phyloP scores from a whole-genome alignment of 2,113 vertebrate species.

The Cettia cetti region DNA sequence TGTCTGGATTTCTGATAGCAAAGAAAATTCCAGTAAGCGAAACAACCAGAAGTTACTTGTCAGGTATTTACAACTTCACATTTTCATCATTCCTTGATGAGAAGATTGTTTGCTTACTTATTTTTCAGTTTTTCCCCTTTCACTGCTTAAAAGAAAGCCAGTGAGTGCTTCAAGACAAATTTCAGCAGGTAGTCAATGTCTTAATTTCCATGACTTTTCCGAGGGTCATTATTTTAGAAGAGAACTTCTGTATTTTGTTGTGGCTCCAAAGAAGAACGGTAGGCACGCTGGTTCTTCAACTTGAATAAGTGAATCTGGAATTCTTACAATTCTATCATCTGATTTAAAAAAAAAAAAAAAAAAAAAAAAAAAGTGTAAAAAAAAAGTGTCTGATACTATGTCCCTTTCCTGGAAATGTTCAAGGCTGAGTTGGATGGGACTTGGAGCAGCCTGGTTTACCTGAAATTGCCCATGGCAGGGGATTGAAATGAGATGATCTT shows the following conservation, averaged over 20 bases:
- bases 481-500: fast-evolving
- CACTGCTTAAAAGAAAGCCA: neutral
- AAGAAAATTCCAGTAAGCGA: neutral
- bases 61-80: conserved; percentile 47
- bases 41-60: neutral
- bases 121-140: neutral
- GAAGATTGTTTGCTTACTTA: neutral
- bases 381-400: fast-evolving
- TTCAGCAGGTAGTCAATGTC: neutral
- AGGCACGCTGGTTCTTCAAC: neutral
- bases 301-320: neutral
- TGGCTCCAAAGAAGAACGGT: neutral
- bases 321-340: neutral
- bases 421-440: neutral
- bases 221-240: neutral
- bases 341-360: neutral
- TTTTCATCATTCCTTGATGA: conserved; percentile 42
- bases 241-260: neutral
- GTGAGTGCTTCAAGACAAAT: neutral
- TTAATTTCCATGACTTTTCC: neutral
- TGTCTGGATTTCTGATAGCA: neutral
- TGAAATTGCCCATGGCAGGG: neutral
- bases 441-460: neutral
- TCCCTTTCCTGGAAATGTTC: neutral
- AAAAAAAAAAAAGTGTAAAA: neutral